Conservation (phyloP, 2,797 vertebrate species). For the Sternarchorhynchus goeldii region DNA sequence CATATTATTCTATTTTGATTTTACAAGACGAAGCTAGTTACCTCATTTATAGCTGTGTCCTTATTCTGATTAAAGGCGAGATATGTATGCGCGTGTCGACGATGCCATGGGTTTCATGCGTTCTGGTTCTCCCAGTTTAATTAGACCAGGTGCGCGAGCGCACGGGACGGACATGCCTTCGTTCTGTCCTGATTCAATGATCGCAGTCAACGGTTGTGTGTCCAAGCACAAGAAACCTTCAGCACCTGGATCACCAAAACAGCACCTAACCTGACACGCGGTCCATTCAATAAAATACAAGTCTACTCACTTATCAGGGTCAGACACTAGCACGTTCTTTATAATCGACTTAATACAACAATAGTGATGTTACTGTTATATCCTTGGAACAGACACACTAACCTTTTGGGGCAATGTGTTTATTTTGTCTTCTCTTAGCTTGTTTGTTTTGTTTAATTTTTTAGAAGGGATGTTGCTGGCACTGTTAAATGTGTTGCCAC, state of each 20-base stretch:
- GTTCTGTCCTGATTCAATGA: slow-evolving; percentile 40
- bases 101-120: background rate
- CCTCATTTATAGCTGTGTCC: too few species aligned
- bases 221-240: background rate
- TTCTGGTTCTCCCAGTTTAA: slow-evolving; percentile 13
- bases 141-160: background rate
- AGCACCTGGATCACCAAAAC: background rate
- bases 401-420: too few species aligned
- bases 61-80: background rate
- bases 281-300: background rate
- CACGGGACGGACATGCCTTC: slow-evolving; percentile 3
- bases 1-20: too few species aligned
- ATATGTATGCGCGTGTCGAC: background rate
- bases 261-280: background rate
- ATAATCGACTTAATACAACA: too few species aligned
- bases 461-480: background rate
- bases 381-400: too few species aligned
- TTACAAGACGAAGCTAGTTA: too few species aligned
- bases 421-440: too few species aligned
- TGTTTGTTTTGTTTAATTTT: too few species aligned
- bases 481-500: background rate
- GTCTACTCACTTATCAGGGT: too few species aligned
- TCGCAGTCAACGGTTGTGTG: background rate
- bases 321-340: too few species aligned
- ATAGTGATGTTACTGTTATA: too few species aligned